phyloP scores from a whole-genome alignment of 1,140 invertebrate genomes.

The Phthorimaea operculella region DNA sequence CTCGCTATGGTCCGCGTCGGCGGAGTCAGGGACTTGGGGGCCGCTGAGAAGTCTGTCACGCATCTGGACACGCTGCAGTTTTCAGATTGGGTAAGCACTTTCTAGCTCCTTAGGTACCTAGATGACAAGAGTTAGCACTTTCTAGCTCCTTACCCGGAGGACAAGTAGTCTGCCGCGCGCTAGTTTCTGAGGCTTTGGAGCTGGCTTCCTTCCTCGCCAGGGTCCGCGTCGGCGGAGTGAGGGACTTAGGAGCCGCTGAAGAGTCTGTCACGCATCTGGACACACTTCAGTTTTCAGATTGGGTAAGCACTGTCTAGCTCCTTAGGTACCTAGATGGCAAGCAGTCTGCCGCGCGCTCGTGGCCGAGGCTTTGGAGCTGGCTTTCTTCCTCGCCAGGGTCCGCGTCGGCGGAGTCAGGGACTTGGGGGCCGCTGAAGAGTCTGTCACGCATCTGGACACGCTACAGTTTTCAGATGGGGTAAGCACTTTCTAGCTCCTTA shows the following conservation, averaged over 20 bases:
- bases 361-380: conserved; percentile 89
- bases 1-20: conserved; percentile 81
- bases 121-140: no score
- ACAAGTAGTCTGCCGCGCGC: conserved; percentile 90
- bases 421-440: conserved; percentile 71
- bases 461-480: conserved; percentile 90
- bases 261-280: conserved; percentile 75
- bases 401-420: conserved; percentile 70
- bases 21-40: conserved; percentile 70
- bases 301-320: no score
- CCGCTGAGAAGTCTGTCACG: conserved; percentile 70
- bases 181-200: conserved; percentile 91
- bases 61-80: conserved; percentile 83
- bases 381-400: conserved; percentile 89
- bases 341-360: conserved; percentile 92
- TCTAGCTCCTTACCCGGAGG: no score
- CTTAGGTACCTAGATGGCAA: no score
- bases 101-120: no score
- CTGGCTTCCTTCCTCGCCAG: conserved; percentile 89
- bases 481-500: no score
- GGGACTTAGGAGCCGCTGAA: conserved; percentile 73
- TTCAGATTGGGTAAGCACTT: no score
- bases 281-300: conserved; percentile 81
- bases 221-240: conserved; percentile 73
- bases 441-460: conserved; percentile 76